Evolutionary conservation across 2,797 vertebrate genomes (phyloP).

Genomic region (Chiloscyllium punctatum): DNA sequence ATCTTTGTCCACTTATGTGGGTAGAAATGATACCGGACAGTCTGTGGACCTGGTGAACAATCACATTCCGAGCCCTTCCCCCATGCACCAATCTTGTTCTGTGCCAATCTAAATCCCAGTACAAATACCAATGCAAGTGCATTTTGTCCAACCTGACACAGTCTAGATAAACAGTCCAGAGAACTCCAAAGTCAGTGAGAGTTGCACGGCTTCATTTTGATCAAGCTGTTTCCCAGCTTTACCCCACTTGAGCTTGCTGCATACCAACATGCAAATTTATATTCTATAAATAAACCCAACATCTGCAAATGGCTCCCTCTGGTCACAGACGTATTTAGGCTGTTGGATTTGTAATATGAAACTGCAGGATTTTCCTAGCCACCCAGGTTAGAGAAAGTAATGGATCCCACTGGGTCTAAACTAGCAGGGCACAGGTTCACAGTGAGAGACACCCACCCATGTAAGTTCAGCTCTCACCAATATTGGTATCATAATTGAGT

Average conservation of each 20-base stretch:
- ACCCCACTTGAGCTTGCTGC: neutral
- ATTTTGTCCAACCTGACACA: neutral
- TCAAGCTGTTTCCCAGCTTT: neutral
- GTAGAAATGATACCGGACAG: neutral
- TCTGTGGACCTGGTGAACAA: neutral
- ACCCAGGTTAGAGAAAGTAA: neutral
- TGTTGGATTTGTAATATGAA: neutral
- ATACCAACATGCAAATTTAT: neutral
- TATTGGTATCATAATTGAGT: neutral
- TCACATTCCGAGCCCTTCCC: neutral
- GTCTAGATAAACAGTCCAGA: too few relatives aligned
- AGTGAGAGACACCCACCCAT: neutral
- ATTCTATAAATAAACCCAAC: neutral
- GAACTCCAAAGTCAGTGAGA: neutral
- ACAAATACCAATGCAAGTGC: neutral
- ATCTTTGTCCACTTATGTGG: neutral
- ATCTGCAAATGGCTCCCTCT: neutral
- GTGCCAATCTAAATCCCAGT: neutral
- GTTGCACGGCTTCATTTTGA: neutral
- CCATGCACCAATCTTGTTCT: too few relatives aligned
- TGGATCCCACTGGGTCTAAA: neutral
- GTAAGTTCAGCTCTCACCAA: too few relatives aligned
- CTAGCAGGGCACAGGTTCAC: neutral
- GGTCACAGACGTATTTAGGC: neutral
- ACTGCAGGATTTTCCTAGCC: neutral